Conservation (phyloP, 2,113 vertebrate species). For the Petromus typicus region DNA sequence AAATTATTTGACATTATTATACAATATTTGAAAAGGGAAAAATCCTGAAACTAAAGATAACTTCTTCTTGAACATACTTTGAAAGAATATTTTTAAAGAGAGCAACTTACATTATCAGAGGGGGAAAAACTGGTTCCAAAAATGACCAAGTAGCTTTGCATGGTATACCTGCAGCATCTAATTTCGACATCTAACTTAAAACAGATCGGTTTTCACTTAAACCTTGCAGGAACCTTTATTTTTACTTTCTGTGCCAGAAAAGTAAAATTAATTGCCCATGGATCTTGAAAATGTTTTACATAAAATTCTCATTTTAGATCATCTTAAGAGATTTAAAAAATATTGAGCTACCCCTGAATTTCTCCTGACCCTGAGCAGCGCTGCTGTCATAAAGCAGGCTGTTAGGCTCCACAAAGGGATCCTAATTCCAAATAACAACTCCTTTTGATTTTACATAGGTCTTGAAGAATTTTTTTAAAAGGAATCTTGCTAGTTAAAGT, state of each 20-base stretch:
- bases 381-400: background rate
- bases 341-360: background rate
- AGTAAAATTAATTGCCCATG: background rate
- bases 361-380: background rate
- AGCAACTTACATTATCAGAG: background rate
- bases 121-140: background rate
- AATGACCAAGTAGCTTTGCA: background rate
- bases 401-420: background rate
- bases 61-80: background rate
- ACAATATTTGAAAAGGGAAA: conserved; percentile 5
- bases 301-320: conserved; percentile 12
- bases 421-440: background rate
- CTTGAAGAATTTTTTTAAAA: background rate
- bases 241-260: background rate
- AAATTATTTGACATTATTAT: background rate
- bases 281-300: background rate
- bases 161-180: background rate
- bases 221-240: background rate
- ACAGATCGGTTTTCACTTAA: conserved; percentile 2
- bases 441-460: background rate
- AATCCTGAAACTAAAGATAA: conserved; percentile 6
- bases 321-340: background rate
- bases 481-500: background rate
- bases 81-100: background rate
- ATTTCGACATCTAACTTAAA: conserved; percentile 31